Evolutionary conservation across 2,888 invertebrate genomes (phyloP).

Genomic region (Acanthosepion esculentum): DNA sequence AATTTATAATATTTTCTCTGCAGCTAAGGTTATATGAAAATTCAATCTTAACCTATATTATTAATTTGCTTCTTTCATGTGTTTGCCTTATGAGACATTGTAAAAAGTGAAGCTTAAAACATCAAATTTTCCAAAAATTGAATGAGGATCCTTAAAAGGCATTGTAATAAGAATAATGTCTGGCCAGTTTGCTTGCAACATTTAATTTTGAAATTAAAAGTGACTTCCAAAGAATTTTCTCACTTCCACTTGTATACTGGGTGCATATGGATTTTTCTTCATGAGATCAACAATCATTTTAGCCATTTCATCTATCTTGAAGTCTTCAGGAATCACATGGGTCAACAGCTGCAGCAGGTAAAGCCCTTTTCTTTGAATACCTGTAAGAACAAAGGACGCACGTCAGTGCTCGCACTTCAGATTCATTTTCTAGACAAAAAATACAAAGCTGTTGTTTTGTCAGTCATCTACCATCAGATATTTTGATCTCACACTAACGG

Average conservation of each 20-base stretch:
- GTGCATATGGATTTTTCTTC: conserved; percentile 54
- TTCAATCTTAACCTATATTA: no score
- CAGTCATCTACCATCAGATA: no score
- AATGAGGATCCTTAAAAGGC: no score
- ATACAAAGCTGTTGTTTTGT: background rate
- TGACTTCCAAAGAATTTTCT: background rate
- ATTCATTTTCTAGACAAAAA: background rate
- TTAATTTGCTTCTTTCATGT: no score
- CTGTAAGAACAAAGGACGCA: conserved; percentile 54
- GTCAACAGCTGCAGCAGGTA: conserved; percentile 68
- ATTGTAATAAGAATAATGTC: no score
- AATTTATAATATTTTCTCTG: no score
- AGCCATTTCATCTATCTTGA: conserved; percentile 53
- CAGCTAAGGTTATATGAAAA: no score
- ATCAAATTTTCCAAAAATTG: no score
- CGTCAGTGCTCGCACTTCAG: background rate
- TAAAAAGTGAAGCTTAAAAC: no score
- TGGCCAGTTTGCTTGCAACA: no score
- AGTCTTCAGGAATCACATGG: conserved; percentile 51
- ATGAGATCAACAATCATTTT: conserved; percentile 60
- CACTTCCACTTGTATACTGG: conserved; percentile 67
- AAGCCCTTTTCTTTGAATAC: conserved; percentile 69
- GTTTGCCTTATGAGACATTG: no score
- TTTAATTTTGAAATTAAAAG: background rate
- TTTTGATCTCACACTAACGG: no score